These are phyloP conservation scores for Achlya flavicornis DNA, from an alignment of 2,888 invertebrate genomes.

Conservation along the genomic window DNA sequence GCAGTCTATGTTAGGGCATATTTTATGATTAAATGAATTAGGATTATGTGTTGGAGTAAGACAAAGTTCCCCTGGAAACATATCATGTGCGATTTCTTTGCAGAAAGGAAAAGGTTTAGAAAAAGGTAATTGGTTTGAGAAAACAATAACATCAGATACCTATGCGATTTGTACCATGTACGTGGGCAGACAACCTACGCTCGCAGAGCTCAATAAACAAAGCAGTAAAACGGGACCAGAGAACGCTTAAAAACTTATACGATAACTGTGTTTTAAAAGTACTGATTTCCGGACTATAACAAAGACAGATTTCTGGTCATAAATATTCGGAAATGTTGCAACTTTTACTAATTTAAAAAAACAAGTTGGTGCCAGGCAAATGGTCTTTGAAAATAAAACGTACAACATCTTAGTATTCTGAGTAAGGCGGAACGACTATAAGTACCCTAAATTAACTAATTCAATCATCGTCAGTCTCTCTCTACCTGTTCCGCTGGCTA, in stretches of 20 bases:
- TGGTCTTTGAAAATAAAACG: background rate
- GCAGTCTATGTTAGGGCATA: too few species aligned
- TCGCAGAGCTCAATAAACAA: conserved; percentile 8
- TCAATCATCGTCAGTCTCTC: too few species aligned
- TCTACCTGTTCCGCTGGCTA: too few species aligned
- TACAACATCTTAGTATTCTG: too few species aligned
- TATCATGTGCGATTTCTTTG: too few species aligned
- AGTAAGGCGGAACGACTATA: background rate
- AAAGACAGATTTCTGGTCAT: conserved; percentile 2
- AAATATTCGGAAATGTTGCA: background rate
- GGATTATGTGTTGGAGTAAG: too few species aligned
- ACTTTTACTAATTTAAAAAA: background rate
- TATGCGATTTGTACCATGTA: background rate
- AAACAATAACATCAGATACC: background rate
- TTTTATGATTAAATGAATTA: too few species aligned
- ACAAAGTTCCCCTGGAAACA: too few species aligned
- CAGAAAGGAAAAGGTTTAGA: too few species aligned
- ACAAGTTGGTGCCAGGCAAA: background rate
- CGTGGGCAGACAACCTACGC: conserved; percentile 6
- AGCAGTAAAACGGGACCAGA: background rate
- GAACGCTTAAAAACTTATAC: background rate
- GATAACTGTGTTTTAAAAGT: background rate
- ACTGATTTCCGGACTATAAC: conserved; percentile 8
- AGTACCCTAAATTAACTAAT: too few species aligned
- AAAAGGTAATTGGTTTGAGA: background rate